These are phyloP conservation scores for Isoperla grammatica DNA, from an alignment of 2,888 invertebrate species.

Conservation along the genomic window DNA sequence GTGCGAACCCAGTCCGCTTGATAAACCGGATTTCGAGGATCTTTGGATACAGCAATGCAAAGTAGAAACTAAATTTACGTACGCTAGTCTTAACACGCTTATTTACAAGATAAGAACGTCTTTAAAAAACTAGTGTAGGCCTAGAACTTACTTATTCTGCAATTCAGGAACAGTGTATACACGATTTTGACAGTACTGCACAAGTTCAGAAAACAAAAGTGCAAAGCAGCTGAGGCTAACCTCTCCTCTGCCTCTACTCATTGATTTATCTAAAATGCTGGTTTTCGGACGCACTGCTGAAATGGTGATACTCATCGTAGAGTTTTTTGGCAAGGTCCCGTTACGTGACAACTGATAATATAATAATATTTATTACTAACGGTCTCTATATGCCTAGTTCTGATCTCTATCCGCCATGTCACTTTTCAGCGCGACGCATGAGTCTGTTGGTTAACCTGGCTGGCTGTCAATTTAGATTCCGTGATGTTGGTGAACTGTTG, in stretches of 20 bases:
- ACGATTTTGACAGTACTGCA: slow-evolving; percentile 96
- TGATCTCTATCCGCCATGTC: neutral
- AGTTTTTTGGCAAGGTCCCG: no score
- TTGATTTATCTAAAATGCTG: slow-evolving; percentile 82
- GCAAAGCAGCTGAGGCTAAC: slow-evolving; percentile 90
- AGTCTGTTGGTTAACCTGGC: neutral
- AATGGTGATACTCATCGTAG: slow-evolving; percentile 36
- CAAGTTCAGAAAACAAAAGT: slow-evolving; percentile 94
- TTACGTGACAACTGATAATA: no score
- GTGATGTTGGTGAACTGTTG: neutral
- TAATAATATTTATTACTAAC: no score
- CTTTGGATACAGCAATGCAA: no score
- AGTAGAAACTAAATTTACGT: no score
- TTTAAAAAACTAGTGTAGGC: no score
- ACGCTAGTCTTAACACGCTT: no score
- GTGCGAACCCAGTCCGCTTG: no score
- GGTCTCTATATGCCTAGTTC: neutral
- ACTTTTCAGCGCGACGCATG: neutral
- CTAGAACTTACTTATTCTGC: slow-evolving; percentile 81
- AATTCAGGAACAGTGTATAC: slow-evolving; percentile 93
- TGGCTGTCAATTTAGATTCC: neutral
- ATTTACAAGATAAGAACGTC: no score
- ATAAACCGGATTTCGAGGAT: no score
- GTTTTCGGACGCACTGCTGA: slow-evolving; percentile 55
- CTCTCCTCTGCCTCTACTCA: slow-evolving; percentile 90